Evolutionary conservation across 2,888 invertebrate genomes (phyloP).

Genomic region (Neocrepidodera transversa): DNA sequence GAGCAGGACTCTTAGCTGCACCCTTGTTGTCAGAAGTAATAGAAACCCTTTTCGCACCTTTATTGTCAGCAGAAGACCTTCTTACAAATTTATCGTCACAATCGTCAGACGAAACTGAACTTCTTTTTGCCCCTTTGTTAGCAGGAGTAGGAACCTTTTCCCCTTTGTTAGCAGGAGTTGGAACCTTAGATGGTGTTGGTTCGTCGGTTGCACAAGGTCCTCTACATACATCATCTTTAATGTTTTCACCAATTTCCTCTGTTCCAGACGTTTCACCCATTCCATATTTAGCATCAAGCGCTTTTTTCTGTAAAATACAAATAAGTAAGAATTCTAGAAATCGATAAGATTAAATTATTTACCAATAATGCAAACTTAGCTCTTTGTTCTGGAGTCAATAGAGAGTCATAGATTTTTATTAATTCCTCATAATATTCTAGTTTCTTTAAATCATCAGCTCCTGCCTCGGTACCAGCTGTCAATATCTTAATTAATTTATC

Average conservation of each 20-base stretch:
- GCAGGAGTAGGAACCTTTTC: no score
- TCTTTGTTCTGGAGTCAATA: not conserved
- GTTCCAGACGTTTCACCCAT: no score
- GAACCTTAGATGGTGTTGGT: not conserved
- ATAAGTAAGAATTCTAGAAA: not conserved
- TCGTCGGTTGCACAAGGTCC: not conserved
- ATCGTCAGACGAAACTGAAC: no score
- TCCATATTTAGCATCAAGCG: not conserved
- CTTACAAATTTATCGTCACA: not conserved
- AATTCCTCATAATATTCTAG: not conserved
- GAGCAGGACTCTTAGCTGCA: no score
- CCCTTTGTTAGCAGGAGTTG: no score
- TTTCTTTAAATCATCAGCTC: not conserved
- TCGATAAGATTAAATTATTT: not conserved
- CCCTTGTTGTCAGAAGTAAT: no score
- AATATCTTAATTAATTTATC: not conserved
- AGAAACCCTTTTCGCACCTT: no score
- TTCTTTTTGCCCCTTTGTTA: no score
- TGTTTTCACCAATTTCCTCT: no score
- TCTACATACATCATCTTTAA: not conserved
- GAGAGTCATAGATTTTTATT: not conserved
- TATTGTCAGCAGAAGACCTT: no score
- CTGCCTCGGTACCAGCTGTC: not conserved
- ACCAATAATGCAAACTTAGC: not conserved
- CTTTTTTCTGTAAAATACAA: slow-evolving; percentile 1